These are phyloP conservation scores for Notoglanidium macrostoma DNA, from an alignment of 2,797 vertebrate species.

Conservation along the genomic window DNA sequence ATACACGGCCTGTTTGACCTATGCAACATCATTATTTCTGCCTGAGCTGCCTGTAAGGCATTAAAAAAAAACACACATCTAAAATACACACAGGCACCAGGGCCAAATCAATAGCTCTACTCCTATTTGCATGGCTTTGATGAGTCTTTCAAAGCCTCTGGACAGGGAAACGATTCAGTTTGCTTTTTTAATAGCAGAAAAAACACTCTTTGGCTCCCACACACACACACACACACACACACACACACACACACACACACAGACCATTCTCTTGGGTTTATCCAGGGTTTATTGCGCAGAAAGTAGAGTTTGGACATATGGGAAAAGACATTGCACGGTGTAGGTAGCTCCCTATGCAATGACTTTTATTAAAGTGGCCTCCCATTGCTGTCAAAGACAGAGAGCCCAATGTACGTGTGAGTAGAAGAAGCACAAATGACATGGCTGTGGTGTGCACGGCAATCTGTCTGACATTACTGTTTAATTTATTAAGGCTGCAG, in stretches of 20 bases:
- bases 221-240: neutral
- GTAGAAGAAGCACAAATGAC: neutral
- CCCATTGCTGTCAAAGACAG: constrained; percentile 5
- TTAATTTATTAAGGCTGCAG: neutral
- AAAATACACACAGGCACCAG: constrained; percentile 28
- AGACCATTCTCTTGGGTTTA: neutral
- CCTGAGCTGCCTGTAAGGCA: constrained; percentile 44
- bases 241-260: constrained; percentile 12
- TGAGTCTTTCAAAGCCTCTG: constrained; percentile 57
- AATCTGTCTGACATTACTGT: neutral
- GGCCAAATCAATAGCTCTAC: constrained; percentile 66
- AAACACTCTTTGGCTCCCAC: neutral
- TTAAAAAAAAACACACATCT: neutral
- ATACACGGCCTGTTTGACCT: constrained; percentile 59
- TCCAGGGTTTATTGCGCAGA: neutral
- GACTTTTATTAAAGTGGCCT: constrained; percentile 40
- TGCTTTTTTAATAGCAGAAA: constrained; percentile 39
- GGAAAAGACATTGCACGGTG: neutral
- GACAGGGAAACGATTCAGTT: constrained; percentile 54
- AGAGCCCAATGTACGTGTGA: neutral
- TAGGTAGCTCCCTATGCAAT: constrained; percentile 1
- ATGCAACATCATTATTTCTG: constrained; percentile 67
- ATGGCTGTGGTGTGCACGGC: too few species aligned
- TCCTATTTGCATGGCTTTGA: constrained; percentile 70
- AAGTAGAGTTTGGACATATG: constrained; percentile 8